A percentile compares a stretch with the other conserved stretches of the same genome.
These are phyloP conservation scores for Peromyscus melanophrys DNA, from an alignment of 2,797 vertebrate species.

Conservation along the genomic window DNA sequence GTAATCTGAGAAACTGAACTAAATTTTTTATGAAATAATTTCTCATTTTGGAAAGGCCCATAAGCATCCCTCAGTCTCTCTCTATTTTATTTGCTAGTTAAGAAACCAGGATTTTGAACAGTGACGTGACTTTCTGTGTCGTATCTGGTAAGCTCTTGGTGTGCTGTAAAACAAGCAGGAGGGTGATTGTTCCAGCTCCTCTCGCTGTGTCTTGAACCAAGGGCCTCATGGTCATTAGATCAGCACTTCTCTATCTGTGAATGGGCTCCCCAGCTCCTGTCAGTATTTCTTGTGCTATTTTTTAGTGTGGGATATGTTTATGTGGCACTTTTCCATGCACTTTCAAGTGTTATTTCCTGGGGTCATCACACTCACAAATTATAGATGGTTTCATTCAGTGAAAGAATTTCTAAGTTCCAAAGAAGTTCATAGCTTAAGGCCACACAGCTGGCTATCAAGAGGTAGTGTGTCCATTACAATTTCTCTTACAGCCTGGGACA, in stretches of 20 bases:
- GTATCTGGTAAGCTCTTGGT: not conserved
- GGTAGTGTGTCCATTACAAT: not conserved
- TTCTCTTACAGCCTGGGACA: not conserved
- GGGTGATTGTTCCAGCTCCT: not conserved
- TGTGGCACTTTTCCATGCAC: not conserved
- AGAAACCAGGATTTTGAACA: not conserved
- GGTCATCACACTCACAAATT: not conserved
- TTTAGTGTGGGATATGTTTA: not conserved
- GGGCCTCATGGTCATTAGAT: not conserved
- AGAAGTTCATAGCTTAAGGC: not conserved
- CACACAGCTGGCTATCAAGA: not conserved
- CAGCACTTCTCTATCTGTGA: not conserved
- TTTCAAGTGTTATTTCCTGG: not conserved
- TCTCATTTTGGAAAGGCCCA: not conserved
- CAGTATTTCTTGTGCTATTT: not conserved
- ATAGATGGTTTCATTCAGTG: not conserved
- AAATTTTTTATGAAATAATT: not conserved
- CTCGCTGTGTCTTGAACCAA: not conserved
- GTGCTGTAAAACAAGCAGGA: not conserved
- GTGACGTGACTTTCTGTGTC: not conserved
- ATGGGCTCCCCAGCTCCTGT: accelerated
- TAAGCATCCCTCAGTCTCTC: not conserved
- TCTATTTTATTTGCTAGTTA: slow-evolving; percentile 25
- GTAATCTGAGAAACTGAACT: not conserved
- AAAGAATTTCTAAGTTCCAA: not conserved